A percentile compares a stretch with the other conserved stretches of the same genome.
These are phyloP conservation scores for Misgurnus anguillicaudatus DNA, from an alignment of 2,113 vertebrate genomes.

Conservation along the genomic window DNA sequence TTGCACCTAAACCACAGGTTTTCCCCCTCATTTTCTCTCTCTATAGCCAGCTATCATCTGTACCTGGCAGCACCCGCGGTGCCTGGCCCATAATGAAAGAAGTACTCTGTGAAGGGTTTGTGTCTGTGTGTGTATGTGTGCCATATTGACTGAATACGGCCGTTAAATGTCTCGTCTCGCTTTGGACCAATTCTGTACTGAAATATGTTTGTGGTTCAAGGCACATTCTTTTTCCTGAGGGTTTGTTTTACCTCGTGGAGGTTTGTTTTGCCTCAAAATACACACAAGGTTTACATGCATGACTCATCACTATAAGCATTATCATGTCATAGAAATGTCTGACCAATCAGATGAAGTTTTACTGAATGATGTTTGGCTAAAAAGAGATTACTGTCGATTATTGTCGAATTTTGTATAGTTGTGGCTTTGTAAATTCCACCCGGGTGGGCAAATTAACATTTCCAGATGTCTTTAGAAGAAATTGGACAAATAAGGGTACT, in stretches of 20 bases:
- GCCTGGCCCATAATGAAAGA: conserved; percentile 49
- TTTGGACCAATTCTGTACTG: neutral
- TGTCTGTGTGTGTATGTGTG: conserved; percentile 34
- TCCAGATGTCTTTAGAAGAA: conserved; percentile 12
- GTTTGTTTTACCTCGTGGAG: neutral
- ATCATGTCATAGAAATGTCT: neutral
- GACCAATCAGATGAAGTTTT: neutral
- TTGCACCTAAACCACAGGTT: neutral
- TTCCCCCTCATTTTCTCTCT: conserved; percentile 16
- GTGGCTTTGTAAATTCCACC: neutral
- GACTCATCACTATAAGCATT: neutral
- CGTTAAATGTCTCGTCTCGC: conserved; percentile 14
- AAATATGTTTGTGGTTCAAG: conserved; percentile 12
- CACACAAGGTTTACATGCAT: neutral
- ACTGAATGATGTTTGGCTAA: neutral
- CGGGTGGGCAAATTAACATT: neutral
- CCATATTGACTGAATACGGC: conserved; percentile 28
- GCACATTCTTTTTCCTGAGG: neutral
- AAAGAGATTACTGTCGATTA: neutral
- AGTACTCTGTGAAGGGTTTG: conserved; percentile 48
- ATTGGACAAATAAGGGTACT: neutral
- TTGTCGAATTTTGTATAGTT: neutral
- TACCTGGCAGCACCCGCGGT: conserved; percentile 53
- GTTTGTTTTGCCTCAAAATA: neutral
- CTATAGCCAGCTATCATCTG: conserved; percentile 48